Conservation (phyloP, 2,888 invertebrate species). For the Agrochola lychnidis region DNA sequence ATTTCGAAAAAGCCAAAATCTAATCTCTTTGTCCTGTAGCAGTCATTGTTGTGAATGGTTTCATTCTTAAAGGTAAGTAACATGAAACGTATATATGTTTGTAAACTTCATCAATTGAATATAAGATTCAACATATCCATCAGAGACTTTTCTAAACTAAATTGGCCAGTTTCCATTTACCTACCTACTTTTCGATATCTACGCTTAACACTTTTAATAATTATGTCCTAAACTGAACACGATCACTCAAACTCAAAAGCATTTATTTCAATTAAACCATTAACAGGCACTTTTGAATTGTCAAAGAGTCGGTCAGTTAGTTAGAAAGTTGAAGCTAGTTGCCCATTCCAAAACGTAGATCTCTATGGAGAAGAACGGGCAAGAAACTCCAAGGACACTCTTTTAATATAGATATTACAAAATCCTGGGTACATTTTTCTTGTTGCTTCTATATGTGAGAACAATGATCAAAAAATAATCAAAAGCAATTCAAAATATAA, state of each 20-base stretch:
- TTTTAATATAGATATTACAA: no score
- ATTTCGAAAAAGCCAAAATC: conserved; percentile 33
- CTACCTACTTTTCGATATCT: neutral
- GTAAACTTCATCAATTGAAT: neutral
- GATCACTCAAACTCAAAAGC: neutral
- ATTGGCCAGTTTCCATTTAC: neutral
- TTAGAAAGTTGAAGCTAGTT: no score
- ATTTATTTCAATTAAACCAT: no score
- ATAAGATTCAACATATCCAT: neutral
- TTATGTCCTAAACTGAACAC: neutral
- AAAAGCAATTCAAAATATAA: no score
- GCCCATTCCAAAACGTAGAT: no score
- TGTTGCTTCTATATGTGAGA: no score
- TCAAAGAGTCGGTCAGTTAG: no score
- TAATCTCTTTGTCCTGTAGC: conserved; percentile 33
- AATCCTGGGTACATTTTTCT: no score
- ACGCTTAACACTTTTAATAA: neutral
- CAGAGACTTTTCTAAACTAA: neutral
- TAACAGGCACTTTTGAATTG: no score
- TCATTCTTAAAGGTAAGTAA: conserved; percentile 19
- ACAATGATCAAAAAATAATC: no score
- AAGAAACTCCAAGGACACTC: no score
- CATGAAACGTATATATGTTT: neutral
- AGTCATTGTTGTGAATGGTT: conserved; percentile 16
- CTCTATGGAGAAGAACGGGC: no score